Base-by-base conservation (phyloP, 2,113 vertebrate species). In the Terrapene triunguis region DNA sequence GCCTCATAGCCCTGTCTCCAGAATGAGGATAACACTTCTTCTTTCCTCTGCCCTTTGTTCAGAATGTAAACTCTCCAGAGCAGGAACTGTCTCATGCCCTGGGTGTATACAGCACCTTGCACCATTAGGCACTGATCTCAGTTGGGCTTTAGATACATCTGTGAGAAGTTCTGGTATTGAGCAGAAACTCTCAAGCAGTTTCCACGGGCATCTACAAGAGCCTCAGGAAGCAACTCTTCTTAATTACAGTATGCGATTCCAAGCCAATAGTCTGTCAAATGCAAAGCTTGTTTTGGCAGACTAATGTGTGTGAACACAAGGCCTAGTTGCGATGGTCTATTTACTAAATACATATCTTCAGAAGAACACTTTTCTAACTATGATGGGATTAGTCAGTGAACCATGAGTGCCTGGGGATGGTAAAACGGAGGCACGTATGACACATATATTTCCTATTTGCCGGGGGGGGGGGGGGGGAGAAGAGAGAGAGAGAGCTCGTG, bases 401-500 rank as follows among this genome's bases (percentile, higher is more conserved):
- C 90, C 76, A 74, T 82, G 91, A 80, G 10, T 81, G 80, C 2
- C 0, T 1, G 38, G 82, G 83, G 65, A 59, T 47, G 44, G n/a
- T 0, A 80, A 82, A 10, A 62, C 54, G 48, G 87, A 88, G 86
- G 44, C 24, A n/a, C 0, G 10, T 24, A 51, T 1, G 38, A 82
- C 57, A 78, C 72, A 50, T 53, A 3, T 53, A 8, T 51, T 2
- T 59, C 57, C 80, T 57, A 0, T 82, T 80, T 78, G 84, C 69
- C 92, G 47, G 0, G 0, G n/a, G 51, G 6, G 48, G 48, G 5
- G 2, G 6, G 17, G 51, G 17, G 51, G 6, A 6, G 44, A 44
- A 17, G 14, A 5, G 50, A 53, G 51, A 19, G 50, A 51, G 51
- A 59, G 84, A 62, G 42, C 42, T 5, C 5, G 44, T 6, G 2